Base-by-base conservation (phyloP, 2,113 vertebrate genomes). In the Catharus minimus region DNA sequence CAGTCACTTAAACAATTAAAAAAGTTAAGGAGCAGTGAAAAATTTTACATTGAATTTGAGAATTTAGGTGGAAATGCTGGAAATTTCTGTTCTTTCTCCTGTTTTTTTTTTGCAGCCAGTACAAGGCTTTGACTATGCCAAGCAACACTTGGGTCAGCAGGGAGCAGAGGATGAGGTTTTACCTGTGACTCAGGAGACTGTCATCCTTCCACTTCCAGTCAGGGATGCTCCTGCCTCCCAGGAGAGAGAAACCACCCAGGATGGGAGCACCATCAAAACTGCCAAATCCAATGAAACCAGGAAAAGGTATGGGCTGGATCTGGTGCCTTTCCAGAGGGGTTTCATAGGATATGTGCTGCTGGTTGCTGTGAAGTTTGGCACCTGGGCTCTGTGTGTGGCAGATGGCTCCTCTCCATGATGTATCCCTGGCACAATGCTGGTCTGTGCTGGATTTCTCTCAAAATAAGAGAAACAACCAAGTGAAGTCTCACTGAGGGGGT, bases 111-210 rank as follows among this genome's bases (percentile, higher is more conserved):
- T 91, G 74, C 96, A 99, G 99, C 99, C 99, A 26, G 99, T 99
- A 38, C 99, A 99, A 97, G 99, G 99, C 41, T 99, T 99, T 93
- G 99, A 99, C 96, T 99, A 99, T 73, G 99, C 99, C 92, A 99
- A 99, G 95, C 99, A 99, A 82, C 99, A 99, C 95, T 97, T 99
- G 95, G 99, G 99, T 78, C 99, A 99, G 95, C 99, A 99, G 96
- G 99, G 99, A 67, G 98, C 98, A 1, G 99, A 99, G 38, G 99
- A 99, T 84, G 99, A 99, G 89, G 98, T 98, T 85, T 96, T 99
- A 71, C 98, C 98, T 33, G 98, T 98, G 88, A 99, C 98, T 69
- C 98, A 99, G 95, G 99, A 99, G 90, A 99, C 99, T 1, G 98
- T 99, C 20, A 97, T 99, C 79, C 97, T 99, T 90, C 98, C 99